Evolutionary conservation across 1,140 invertebrate genomes (phyloP).

Genomic region (Pseudoatta argentina): DNA sequence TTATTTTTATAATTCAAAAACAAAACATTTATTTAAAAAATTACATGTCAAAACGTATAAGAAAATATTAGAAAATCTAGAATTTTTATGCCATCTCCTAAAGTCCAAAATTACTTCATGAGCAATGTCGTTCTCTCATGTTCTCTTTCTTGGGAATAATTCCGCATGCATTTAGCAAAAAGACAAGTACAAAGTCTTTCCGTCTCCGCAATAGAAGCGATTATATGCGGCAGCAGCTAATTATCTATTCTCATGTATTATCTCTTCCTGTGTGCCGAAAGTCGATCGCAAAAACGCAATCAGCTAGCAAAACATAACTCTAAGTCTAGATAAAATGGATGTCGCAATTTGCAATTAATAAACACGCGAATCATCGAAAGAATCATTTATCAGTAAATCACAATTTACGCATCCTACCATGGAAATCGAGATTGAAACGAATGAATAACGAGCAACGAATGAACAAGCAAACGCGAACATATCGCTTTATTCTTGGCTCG

Average conservation of each 20-base stretch:
- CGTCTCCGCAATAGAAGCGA: background rate
- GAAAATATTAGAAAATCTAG: background rate
- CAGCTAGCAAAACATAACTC: background rate
- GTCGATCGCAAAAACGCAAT: conserved; percentile 6
- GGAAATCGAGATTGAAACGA: background rate
- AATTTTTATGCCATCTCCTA: background rate
- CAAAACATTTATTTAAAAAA: background rate
- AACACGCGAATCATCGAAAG: conserved; percentile 5
- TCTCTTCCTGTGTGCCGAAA: background rate
- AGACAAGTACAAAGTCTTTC: background rate
- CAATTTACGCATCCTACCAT: conserved; percentile 23
- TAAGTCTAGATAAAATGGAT: conserved; percentile 1
- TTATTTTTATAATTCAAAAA: background rate
- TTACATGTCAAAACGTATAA: background rate
- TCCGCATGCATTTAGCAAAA: too few species aligned
- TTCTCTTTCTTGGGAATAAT: background rate
- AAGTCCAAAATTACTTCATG: background rate
- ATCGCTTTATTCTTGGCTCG: background rate
- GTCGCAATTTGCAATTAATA: conserved; percentile 11
- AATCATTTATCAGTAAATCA: conserved; percentile 12
- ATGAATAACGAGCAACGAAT: background rate
- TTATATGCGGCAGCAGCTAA: conserved; percentile 9
- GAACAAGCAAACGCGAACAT: background rate
- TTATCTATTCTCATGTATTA: conserved; percentile 3
- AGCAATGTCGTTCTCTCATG: background rate